These are phyloP conservation scores for Belonocnema kinseyi DNA, from an alignment of 1,140 invertebrate genomes.

Conservation along the genomic window DNA sequence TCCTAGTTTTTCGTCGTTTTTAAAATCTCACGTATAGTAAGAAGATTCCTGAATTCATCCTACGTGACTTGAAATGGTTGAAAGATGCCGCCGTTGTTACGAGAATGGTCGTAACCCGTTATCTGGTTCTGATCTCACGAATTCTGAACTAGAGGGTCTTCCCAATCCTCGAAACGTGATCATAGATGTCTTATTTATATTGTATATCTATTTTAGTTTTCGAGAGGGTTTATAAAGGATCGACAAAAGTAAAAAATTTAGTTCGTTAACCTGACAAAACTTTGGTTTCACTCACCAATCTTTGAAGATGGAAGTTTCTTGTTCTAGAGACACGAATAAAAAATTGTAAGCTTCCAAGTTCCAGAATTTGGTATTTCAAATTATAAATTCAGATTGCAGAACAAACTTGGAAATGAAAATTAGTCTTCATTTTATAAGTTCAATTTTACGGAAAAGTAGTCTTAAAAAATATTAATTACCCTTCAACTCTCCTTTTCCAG, in stretches of 20 bases:
- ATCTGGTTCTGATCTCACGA: slow-evolving; percentile 5
- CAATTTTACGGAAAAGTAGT: no score
- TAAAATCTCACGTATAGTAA: neutral
- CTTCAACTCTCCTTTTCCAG: no score
- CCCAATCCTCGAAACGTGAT: slow-evolving; percentile 7
- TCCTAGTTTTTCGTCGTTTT: no score
- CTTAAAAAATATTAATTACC: no score
- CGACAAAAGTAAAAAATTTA: neutral
- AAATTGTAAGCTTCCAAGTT: no score
- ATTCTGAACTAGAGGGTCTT: neutral
- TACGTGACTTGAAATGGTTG: slow-evolving; percentile 3
- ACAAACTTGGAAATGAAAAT: no score
- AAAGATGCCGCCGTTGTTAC: neutral
- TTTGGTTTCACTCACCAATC: no score
- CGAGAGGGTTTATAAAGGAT: neutral
- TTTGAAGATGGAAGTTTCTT: no score
- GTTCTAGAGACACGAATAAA: no score
- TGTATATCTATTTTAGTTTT: neutral
- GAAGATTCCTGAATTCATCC: neutral
- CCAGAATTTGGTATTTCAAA: no score
- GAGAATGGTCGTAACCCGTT: slow-evolving; percentile 1
- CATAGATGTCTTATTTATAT: neutral
- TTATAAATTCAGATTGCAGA: no score
- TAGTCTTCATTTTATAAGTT: no score
- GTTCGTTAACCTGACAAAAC: neutral